Conservation (phyloP, 2,113 vertebrate genomes). For the Myotis lucifugus region DNA sequence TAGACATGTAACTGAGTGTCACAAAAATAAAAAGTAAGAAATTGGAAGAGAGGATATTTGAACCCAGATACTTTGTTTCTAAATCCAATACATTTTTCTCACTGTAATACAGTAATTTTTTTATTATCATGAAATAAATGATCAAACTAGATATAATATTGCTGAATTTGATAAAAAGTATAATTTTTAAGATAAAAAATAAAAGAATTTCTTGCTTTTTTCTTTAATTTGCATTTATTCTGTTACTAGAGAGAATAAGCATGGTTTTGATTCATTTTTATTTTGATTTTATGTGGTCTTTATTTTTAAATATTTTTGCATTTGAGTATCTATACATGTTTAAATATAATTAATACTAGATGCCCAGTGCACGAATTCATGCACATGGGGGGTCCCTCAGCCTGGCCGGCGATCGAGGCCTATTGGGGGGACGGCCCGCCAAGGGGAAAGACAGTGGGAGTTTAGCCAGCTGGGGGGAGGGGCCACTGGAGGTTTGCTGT, state of each 20-base stretch:
- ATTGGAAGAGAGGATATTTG: not conserved
- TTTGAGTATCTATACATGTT: not conserved
- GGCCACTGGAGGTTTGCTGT: no score
- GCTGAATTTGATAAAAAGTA: not conserved
- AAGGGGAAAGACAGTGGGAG: no score
- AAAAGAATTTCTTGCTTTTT: not conserved
- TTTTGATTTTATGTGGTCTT: not conserved
- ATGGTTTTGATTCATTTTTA: not conserved
- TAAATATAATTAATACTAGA: no score
- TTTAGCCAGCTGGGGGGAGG: no score
- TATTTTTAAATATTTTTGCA: not conserved
- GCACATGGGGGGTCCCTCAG: no score
- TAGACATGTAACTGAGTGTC: not conserved
- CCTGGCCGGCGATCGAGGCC: no score
- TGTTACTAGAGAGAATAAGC: not conserved
- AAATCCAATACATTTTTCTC: not conserved
- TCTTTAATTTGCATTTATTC: not conserved
- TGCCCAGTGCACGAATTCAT: no score
- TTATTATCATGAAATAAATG: not conserved
- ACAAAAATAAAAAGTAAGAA: not conserved
- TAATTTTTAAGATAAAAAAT: slow-evolving; percentile 5
- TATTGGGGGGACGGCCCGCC: no score
- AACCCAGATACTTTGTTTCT: not conserved
- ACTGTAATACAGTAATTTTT: not conserved
- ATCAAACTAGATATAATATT: not conserved